These are phyloP conservation scores for Diacarnus erythraeanus DNA, from an alignment of 37 sponge, comb jelly and placozoan genomes.

Conservation along the genomic window DNA sequence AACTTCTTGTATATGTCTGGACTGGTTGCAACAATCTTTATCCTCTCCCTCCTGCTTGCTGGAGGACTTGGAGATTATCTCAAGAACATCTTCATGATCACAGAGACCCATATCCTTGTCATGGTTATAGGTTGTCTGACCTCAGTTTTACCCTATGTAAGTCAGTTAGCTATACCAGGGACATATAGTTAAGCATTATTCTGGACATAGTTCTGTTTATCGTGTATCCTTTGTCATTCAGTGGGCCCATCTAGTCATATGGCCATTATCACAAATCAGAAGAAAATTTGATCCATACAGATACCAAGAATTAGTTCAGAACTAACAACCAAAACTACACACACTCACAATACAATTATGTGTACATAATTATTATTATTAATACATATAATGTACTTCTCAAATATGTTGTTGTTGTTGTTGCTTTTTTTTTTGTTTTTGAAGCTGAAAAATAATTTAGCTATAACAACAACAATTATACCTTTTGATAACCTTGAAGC, in stretches of 20 bases:
- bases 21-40: neutral
- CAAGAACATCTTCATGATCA: conserved; percentile 3
- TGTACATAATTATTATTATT: neutral
- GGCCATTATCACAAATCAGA: conserved; percentile 5
- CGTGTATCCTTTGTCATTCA: neutral
- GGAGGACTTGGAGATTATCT: conserved; percentile 18
- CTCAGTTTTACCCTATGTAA: conserved; percentile 19
- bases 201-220: neutral
- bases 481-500: conserved; percentile 72
- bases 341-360: neutral
- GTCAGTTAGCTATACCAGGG: neutral
- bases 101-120: neutral
- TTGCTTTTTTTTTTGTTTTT: neutral
- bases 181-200: too few relatives aligned
- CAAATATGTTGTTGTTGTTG: neutral
- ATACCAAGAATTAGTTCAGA: neutral
- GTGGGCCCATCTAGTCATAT: neutral
- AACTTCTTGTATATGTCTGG: conserved; percentile 9
- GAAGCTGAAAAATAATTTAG: neutral
- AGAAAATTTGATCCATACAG: neutral
- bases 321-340: neutral
- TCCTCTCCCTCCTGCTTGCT: neutral
- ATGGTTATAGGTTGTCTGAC: neutral
- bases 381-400: neutral
- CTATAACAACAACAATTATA: neutral